Conservation (phyloP, 2,797 vertebrate genomes). For the Zalophus californianus region DNA sequence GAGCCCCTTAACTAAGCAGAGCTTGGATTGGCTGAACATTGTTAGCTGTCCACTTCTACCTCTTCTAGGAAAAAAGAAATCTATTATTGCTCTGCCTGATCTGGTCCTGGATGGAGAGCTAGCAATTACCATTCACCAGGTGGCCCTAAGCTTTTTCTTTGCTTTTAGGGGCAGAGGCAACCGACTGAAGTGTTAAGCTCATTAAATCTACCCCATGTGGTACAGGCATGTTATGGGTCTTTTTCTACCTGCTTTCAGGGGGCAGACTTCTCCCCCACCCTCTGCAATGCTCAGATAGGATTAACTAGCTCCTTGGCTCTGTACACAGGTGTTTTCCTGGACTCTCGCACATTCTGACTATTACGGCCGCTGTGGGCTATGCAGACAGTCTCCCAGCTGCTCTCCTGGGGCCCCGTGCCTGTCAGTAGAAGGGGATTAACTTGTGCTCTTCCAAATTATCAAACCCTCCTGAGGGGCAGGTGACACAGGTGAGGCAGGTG, state of each 20-base stretch:
- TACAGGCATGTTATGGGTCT: background rate
- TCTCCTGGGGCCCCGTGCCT: no score
- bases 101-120: background rate
- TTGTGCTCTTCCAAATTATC: background rate
- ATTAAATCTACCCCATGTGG: slow-evolving; percentile 60
- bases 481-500: background rate
- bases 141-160: slow-evolving; percentile 38
- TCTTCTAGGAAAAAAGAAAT: background rate
- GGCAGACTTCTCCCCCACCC: background rate
- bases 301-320: background rate
- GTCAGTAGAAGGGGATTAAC: background rate
- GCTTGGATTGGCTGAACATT: background rate
- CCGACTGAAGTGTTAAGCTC: slow-evolving; percentile 55
- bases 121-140: slow-evolving; percentile 48
- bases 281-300: background rate
- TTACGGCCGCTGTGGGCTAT: background rate
- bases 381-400: background rate
- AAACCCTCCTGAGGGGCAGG: background rate
- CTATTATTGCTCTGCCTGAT: background rate
- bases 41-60: background rate
- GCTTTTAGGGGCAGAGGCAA: slow-evolving; percentile 58
- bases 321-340: background rate
- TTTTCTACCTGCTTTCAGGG: slow-evolving; percentile 14
- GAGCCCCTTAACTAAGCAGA: background rate
- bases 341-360: background rate